Conservation (phyloP, 1,140 invertebrate genomes). For the Cotesia vestalis region DNA sequence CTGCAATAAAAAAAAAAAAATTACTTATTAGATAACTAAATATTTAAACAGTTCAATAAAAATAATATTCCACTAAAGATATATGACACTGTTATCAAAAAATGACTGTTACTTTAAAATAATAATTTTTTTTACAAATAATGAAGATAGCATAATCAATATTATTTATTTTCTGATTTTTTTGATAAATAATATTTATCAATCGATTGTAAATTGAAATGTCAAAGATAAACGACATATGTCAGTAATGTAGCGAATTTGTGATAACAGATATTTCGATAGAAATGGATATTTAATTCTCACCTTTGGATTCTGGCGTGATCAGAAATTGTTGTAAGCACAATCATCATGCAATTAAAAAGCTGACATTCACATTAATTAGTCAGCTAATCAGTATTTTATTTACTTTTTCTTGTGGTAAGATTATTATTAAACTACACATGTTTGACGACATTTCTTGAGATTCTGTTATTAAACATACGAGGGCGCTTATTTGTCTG, state of each 20-base stretch:
- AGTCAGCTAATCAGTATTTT: slow-evolving; percentile 55
- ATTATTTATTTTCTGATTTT: not conserved
- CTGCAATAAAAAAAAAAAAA: slow-evolving; percentile 51
- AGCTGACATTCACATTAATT: slow-evolving; percentile 42
- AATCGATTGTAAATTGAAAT: not conserved
- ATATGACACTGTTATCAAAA: not conserved
- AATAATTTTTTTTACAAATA: slow-evolving; percentile 7
- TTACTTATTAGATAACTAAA: slow-evolving; percentile 24
- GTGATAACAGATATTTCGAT: slow-evolving; percentile 7
- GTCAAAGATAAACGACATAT: slow-evolving; percentile 22
- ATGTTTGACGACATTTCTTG: slow-evolving; percentile 52
- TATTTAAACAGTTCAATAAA: slow-evolving; percentile 4
- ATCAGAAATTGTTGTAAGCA: slow-evolving; percentile 44
- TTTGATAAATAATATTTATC: not conserved
- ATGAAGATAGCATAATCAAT: slow-evolving; percentile 7
- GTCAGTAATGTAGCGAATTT: slow-evolving; percentile 7
- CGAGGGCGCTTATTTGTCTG: slow-evolving; percentile 15
- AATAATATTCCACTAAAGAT: not conserved
- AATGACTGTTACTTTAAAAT: not conserved
- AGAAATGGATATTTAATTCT: slow-evolving; percentile 28
- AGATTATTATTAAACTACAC: slow-evolving; percentile 44
- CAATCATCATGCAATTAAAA: slow-evolving; percentile 51
- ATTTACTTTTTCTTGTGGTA: slow-evolving; percentile 54
- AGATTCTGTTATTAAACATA: slow-evolving; percentile 39
- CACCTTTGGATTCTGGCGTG: slow-evolving; percentile 51